Base-by-base conservation (phyloP, 2,113 vertebrate genomes). In the Amblyopsis rosae region DNA sequence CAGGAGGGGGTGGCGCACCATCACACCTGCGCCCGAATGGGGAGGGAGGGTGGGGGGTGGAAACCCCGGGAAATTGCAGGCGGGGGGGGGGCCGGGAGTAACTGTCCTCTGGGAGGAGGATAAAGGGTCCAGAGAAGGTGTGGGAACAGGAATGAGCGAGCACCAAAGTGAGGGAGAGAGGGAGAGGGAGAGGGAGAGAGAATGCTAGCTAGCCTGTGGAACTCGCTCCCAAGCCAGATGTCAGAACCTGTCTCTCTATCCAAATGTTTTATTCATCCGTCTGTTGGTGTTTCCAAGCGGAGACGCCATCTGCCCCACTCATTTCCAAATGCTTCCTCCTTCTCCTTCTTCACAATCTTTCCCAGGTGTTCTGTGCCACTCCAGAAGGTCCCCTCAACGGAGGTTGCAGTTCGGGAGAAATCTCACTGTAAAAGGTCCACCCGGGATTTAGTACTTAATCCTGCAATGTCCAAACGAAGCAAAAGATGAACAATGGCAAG, bases 231-330 rank as follows among this genome's bases (percentile, higher is more conserved):
- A 57, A 67, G 53, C 56, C 77, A 84, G 77, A 87, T 80, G 80
- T 79, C 79, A 83, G 64, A 1, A 72, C 33, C 56, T 66, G 62
- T 55, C 63, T 17, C 50, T 82, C 73, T 78, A 50, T 64, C 75
- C 71, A 46, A 67, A 88, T 89, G 81, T 87, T 90, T 90, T 86
- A 90, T 90, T 89, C 78, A 91, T 89, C 54, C 9, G n/a, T 60
- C 62, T 73, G 75, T 70, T 75, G 63, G 49, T 69, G 79, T 78
- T 88, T 62, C 67, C 5, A 1, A 67, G 74, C 59, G 67, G 9
- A 8, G 12, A 61, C 59, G 68, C 73, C 77, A 85, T 84, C 84
- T 81, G 63, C 67, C 57, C 35, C 6, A 5, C 59, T 75, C 73
- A 73, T 45, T 12, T 63, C 54, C 61, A 59, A 64, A 74, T 70